These are phyloP conservation scores for Lophura nycthemera DNA, from an alignment of 2,113 vertebrate genomes.

Conservation along the genomic window DNA sequence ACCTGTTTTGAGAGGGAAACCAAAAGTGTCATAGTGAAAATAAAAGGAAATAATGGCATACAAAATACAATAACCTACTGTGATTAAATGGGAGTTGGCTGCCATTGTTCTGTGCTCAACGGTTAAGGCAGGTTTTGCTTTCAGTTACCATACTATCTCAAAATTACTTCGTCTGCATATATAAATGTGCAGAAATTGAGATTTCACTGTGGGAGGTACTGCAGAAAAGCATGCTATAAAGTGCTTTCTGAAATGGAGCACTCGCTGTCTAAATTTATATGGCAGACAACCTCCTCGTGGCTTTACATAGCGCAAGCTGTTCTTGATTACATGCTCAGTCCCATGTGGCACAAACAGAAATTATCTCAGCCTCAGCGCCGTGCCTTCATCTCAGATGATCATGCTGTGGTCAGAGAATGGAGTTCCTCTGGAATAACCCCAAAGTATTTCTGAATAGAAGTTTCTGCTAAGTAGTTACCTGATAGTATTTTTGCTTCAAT, in stretches of 20 bases:
- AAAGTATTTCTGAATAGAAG: not conserved
- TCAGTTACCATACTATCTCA: not conserved
- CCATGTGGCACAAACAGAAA: not conserved
- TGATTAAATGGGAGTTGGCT: not conserved
- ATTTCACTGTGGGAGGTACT: not conserved
- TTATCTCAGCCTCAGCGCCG: not conserved
- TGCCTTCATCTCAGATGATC: not conserved
- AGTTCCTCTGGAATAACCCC: not conserved
- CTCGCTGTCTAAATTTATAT: not conserved
- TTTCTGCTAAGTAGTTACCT: not conserved
- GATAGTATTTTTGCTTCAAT: not conserved
- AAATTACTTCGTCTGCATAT: not conserved
- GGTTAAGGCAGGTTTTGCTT: not conserved
- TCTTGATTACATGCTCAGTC: not conserved
- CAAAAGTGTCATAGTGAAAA: not conserved
- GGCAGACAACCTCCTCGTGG: not conserved
- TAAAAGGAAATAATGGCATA: not conserved
- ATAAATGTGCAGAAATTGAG: not conserved
- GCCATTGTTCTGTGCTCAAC: not conserved
- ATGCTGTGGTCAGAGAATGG: not conserved
- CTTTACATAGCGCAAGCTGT: not conserved
- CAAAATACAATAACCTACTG: not conserved
- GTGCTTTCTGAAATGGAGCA: not conserved
- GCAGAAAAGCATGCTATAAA: not conserved
- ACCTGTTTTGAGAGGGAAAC: not conserved